Base-by-base conservation (phyloP, 2,888 invertebrate genomes). In the Lithodes maja region DNA sequence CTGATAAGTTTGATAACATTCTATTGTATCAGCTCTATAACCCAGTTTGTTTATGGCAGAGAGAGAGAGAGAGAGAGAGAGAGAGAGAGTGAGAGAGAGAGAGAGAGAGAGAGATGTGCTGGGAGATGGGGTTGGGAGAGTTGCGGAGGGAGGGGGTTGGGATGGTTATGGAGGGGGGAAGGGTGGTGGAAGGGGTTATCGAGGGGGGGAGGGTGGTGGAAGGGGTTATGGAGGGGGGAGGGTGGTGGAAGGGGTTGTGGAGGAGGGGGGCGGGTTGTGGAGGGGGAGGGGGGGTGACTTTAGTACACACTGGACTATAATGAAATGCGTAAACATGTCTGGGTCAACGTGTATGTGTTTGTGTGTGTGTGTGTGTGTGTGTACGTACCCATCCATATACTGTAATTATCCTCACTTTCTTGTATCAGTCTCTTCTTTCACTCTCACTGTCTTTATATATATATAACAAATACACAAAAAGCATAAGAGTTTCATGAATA, bases 311-410 rank as follows among this genome's bases (percentile, higher is more conserved):
- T 12, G 61, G 61, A 61, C 2, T 52, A 75, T 5, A 15, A 9
- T n/a, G 7, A n/a, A 15, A n/a, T n/a, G 74, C 3, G 15, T 74
- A n/a, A 3, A n/a, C 3, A n/a, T 15, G 74, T 74, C 12, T n/a
- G 74, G 3, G 17, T 74, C 12, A 15, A n/a, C n/a, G 74, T 74
- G 74, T 74, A n/a, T 74, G 74, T 74, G 74, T 74, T 7, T 74
- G 74, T 74, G 1, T 74, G 74, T 74, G 74, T 74, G 74, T 74
- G 15, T 74, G 74, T 74, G 74, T 74, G 74, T 74, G 74, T 74
- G 74, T 74, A n/a, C 33, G 33, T 33, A 33, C 33, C 33, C 33
- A 33, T 33, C 33, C 33, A 33, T 33, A 33, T 33, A 33, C 33
- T 33, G 33, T 33, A 33, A 33, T 33, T 33, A 33, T 33, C 33